Evolutionary conservation across 2,888 invertebrate genomes (phyloP).

Genomic region (Zeuzera pyrina): DNA sequence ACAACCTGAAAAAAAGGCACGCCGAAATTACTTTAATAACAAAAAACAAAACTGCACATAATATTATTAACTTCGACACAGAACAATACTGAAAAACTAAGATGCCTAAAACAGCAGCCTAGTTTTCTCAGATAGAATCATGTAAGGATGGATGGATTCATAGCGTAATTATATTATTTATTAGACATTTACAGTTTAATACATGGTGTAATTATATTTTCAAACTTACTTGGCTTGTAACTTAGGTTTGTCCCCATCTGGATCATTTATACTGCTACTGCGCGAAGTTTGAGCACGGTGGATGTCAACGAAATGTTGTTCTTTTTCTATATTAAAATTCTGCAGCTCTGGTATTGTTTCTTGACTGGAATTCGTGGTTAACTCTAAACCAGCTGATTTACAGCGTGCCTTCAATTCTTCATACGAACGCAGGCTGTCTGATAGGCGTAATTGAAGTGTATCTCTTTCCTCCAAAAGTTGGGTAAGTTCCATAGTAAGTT

Average conservation of each 20-base stretch:
- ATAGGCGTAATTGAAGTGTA: slow-evolving; percentile 85
- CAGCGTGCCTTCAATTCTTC: slow-evolving; percentile 66
- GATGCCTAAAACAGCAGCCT: no score
- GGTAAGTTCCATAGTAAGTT: slow-evolving; percentile 87
- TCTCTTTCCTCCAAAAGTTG: slow-evolving; percentile 89
- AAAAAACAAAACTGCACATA: no score
- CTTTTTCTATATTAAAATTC: slow-evolving; percentile 37
- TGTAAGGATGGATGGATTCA: no score
- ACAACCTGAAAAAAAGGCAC: slow-evolving; percentile 61
- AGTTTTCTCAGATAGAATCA: no score
- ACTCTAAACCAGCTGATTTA: slow-evolving; percentile 33
- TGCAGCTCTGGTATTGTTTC: slow-evolving; percentile 41
- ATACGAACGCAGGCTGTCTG: slow-evolving; percentile 83
- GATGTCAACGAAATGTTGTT: slow-evolving; percentile 42
- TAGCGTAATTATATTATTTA: no score
- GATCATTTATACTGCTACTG: slow-evolving; percentile 56
- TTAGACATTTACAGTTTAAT: no score
- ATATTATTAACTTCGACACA: no score
- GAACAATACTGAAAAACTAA: no score
- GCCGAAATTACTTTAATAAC: background rate
- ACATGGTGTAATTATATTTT: background rate
- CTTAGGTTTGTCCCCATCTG: slow-evolving; percentile 54
- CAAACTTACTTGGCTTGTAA: slow-evolving; percentile 60
- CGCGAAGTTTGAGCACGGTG: slow-evolving; percentile 51
- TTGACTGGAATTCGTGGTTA: slow-evolving; percentile 32